These are phyloP conservation scores for Melanostigma gelatinosum DNA, from an alignment of 2,113 vertebrate species.

Conservation along the genomic window DNA sequence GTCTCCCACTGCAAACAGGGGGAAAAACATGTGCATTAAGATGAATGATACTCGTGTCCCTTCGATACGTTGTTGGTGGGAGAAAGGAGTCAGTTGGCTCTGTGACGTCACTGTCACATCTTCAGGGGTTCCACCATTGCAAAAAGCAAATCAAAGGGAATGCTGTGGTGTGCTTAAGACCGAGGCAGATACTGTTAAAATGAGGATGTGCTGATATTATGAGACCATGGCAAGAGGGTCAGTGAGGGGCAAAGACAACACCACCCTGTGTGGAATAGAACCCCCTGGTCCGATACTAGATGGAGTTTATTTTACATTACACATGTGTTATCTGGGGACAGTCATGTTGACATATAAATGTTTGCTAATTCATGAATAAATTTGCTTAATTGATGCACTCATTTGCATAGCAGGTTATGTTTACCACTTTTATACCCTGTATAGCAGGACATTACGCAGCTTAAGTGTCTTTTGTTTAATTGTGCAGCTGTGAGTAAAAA, in stretches of 20 bases:
- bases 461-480: conserved; percentile 54
- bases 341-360: conserved; percentile 38
- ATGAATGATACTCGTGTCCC: conserved; percentile 56
- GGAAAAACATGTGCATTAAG: conserved; percentile 19
- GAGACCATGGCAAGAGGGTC: neutral
- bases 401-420: conserved; percentile 64
- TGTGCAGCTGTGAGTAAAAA: conserved; percentile 54
- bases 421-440: conserved; percentile 32
- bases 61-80: conserved; percentile 28
- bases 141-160: conserved; percentile 32
- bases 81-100: conserved; percentile 4
- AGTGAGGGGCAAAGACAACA: neutral
- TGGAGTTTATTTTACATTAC: conserved; percentile 3
- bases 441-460: conserved; percentile 59
- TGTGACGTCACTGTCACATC: conserved; percentile 2
- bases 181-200: conserved; percentile 11
- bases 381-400: conserved; percentile 37
- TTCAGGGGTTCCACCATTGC: neutral
- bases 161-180: conserved; percentile 2
- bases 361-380: conserved; percentile 48
- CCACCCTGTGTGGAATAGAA: neutral
- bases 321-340: neutral
- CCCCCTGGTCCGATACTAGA: neutral
- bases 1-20: conserved; percentile 10
- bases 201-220: neutral